These are phyloP conservation scores for Agonopterix subpropinquella DNA, from an alignment of 2,888 invertebrate species.

Conservation along the genomic window DNA sequence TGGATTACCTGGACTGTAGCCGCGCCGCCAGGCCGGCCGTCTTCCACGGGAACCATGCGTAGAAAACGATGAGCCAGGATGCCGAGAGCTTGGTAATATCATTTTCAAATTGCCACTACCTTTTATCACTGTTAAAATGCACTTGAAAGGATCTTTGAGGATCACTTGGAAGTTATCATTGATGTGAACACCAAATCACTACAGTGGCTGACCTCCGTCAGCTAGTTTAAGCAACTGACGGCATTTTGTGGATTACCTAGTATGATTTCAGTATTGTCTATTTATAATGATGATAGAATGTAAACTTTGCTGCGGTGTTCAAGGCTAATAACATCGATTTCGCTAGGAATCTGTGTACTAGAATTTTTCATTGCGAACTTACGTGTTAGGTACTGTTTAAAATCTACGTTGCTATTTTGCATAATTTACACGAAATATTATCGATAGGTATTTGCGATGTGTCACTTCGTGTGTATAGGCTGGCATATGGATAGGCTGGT, in stretches of 20 bases:
- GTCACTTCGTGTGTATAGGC: no score
- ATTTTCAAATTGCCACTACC: constrained; percentile 33
- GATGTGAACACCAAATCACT: no score
- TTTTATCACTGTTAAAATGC: not conserved
- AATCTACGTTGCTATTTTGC: no score
- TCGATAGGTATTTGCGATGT: no score
- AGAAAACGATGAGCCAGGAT: constrained; percentile 83
- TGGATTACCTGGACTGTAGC: constrained; percentile 49
- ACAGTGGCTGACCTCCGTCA: no score
- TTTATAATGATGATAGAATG: constrained; percentile 60
- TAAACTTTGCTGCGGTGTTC: constrained; percentile 36
- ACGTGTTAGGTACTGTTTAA: no score
- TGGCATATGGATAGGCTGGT: no score
- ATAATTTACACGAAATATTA: no score
- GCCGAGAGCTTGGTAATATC: constrained; percentile 82
- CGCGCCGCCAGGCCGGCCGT: constrained; percentile 56
- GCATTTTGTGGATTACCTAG: constrained; percentile 4
- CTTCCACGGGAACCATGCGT: constrained; percentile 75
- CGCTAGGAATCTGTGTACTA: constrained; percentile 1
- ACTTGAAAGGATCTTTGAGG: not conserved
- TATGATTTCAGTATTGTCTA: constrained; percentile 37
- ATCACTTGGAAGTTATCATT: no score
- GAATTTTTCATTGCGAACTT: not conserved
- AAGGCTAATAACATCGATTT: constrained; percentile 26
- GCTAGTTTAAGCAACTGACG: not conserved